Conservation (phyloP, 2,888 invertebrate species). For the Poecilobothrus nobilitatus region DNA sequence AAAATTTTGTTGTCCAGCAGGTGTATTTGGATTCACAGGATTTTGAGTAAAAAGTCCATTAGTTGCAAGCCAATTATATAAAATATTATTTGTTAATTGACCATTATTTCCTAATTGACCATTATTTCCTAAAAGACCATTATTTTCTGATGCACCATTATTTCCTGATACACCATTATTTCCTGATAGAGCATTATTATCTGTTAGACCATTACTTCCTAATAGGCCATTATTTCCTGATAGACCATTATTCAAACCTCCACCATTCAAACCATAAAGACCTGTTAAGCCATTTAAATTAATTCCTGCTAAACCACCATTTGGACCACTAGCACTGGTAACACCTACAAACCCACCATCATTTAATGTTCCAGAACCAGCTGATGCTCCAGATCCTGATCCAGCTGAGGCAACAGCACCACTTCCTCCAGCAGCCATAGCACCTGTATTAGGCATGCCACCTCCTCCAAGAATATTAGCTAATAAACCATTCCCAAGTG, state of each 20-base stretch:
- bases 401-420: too few relatives aligned
- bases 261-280: neutral
- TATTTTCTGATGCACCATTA: too few relatives aligned
- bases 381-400: too few relatives aligned
- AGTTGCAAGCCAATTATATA: neutral
- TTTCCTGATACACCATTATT: too few relatives aligned
- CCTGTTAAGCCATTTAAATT: neutral
- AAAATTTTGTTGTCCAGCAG: neutral
- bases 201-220: too few relatives aligned
- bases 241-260: too few relatives aligned
- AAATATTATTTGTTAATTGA: neutral
- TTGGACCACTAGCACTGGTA: neutral
- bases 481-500: neutral
- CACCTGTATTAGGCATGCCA: neutral
- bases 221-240: too few relatives aligned
- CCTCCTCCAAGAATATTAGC: neutral
- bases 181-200: too few relatives aligned
- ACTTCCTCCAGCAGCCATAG: too few relatives aligned
- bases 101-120: neutral
- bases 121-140: neutral
- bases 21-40: neutral
- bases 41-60: neutral
- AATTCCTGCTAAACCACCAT: neutral
- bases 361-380: too few relatives aligned
- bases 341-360: too few relatives aligned